Percentiles rank a stretch among this genome's conserved stretches.
Evolutionary conservation across 2,888 invertebrate genomes (phyloP).

Genomic region (Endotricha flammealis): DNA sequence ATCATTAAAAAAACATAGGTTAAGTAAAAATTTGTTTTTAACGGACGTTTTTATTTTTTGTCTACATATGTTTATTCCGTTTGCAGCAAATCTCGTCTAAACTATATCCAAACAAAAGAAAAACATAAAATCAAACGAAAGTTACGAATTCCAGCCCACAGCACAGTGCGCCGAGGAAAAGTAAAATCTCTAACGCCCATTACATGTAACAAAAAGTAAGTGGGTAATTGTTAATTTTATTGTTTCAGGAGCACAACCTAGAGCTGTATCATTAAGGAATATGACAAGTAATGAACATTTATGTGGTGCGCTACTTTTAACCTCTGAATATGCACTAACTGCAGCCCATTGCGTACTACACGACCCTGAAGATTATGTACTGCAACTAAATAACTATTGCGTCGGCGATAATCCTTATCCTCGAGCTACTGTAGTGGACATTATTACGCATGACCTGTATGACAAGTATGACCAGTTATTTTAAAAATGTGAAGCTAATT

Average conservation of each 20-base stretch:
- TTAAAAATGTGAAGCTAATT: conserved; percentile 5
- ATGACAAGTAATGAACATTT: conserved; percentile 40
- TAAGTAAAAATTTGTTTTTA: too few species aligned
- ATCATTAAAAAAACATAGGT: too few species aligned
- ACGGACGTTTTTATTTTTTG: too few species aligned
- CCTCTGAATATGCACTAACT: conserved; percentile 46
- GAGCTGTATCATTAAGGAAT: conserved; percentile 53
- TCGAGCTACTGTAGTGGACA: conserved; percentile 36
- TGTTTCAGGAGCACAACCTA: conserved; percentile 43
- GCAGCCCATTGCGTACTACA: conserved; percentile 61
- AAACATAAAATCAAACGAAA: too few species aligned
- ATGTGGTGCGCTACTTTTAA: conserved; percentile 56
- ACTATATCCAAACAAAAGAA: too few species aligned
- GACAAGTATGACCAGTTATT: conserved; percentile 40
- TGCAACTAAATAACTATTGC: conserved; percentile 55
- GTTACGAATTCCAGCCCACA: too few species aligned
- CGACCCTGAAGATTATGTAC: conserved; percentile 30
- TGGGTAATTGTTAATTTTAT: not conserved
- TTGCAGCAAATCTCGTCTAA: too few species aligned
- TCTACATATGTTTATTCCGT: too few species aligned
- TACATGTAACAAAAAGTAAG: too few species aligned
- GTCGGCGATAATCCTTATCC: conserved; percentile 21
- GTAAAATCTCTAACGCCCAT: too few species aligned
- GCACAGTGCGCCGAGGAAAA: too few species aligned
- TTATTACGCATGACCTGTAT: conserved; percentile 44